phyloP scores from a whole-genome alignment of 2,113 vertebrate species.

The Erpornis zantholeuca region DNA sequence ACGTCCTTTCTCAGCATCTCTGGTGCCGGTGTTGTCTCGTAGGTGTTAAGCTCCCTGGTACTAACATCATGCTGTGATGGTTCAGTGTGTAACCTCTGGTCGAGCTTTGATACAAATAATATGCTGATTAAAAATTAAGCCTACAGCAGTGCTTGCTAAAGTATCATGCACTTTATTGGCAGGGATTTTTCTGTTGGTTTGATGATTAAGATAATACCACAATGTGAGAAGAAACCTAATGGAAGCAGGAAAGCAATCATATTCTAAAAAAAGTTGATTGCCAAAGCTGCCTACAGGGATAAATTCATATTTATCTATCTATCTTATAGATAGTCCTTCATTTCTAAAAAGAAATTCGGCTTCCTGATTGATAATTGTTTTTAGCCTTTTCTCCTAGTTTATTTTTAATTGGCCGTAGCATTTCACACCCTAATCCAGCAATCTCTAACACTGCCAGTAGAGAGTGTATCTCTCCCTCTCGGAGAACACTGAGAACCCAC shows the following conservation, averaged over 20 bases:
- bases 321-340: neutral
- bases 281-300: neutral
- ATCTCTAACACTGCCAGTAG: too few relatives aligned
- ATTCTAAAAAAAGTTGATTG: neutral
- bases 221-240: neutral
- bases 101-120: neutral
- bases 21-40: neutral
- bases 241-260: neutral
- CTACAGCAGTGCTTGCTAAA: neutral
- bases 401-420: neutral
- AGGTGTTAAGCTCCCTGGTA: neutral
- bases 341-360: neutral
- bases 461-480: fast-evolving
- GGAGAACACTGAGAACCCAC: fast-evolving
- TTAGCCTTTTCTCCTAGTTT: neutral
- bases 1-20: fast-evolving
- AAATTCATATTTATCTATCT: neutral
- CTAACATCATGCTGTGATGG: neutral
- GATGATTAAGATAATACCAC: neutral
- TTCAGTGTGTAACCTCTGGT: neutral
- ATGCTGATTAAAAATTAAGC: neutral
- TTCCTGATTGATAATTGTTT: neutral
- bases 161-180: neutral
- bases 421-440: neutral
- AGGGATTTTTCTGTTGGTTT: neutral